phyloP scores from a whole-genome alignment of 2,888 invertebrate genomes.

The Marasmarcha lunaedactyla region DNA sequence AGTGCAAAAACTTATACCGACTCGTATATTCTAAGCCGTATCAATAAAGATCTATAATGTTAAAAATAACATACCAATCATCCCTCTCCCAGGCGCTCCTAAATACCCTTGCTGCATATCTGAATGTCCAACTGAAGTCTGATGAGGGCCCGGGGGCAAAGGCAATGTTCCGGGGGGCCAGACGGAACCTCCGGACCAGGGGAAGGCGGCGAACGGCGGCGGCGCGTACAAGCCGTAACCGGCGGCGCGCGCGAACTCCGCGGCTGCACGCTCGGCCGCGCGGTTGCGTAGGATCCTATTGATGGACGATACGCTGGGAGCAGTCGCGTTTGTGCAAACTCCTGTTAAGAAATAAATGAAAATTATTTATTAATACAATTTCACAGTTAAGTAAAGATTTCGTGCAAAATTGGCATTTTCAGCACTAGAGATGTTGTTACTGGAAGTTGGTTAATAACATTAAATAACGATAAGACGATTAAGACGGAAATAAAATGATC shows the following conservation, averaged over 20 bases:
- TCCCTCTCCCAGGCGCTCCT: background rate
- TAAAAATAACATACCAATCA: background rate
- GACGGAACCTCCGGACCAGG: constrained; percentile 58
- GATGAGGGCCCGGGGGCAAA: constrained; percentile 57
- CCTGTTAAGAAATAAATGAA: constrained; percentile 63
- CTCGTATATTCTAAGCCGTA: no score
- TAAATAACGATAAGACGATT: no score
- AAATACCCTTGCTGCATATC: constrained; percentile 54
- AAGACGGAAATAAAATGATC: no score
- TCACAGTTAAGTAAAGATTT: background rate
- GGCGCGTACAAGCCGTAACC: constrained; percentile 89
- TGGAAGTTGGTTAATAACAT: no score
- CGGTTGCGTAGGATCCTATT: constrained; percentile 95
- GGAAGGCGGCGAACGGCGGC: constrained; percentile 74
- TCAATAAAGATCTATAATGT: no score
- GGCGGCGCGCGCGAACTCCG: constrained; percentile 93
- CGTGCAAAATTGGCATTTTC: no score
- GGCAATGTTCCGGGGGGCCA: constrained; percentile 73
- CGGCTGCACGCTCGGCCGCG: constrained; percentile 95
- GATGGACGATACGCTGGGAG: constrained; percentile 97
- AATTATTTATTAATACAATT: constrained; percentile 18
- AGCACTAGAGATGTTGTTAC: no score
- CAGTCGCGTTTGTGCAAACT: constrained; percentile 94
- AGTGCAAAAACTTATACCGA: no score
- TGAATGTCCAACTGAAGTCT: constrained; percentile 55